Percentiles rank a stretch among this genome's conserved stretches.
These are phyloP conservation scores for Ramphastos sulfuratus DNA, from an alignment of 2,113 vertebrate genomes.

Conservation along the genomic window DNA sequence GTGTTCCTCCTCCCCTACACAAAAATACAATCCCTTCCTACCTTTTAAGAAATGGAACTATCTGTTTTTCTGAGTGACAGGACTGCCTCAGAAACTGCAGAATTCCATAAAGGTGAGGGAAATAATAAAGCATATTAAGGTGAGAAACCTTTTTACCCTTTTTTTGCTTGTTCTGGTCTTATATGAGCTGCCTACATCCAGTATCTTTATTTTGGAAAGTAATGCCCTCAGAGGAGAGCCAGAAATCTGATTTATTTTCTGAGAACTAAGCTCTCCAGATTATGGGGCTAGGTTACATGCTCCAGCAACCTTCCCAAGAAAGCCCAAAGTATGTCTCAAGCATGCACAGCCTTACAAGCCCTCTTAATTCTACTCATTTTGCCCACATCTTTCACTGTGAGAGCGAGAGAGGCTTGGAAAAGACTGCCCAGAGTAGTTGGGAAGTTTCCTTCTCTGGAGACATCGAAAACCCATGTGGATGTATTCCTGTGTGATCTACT, in stretches of 20 bases:
- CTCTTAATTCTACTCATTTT: not conserved
- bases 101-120: not conserved
- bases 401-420: too few species aligned
- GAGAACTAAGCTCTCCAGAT: not conserved
- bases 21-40: not conserved
- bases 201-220: not conserved
- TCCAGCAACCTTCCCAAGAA: not conserved
- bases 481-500: too few species aligned
- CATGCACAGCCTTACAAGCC: accelerated
- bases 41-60: not conserved
- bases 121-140: not conserved
- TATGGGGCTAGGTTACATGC: not conserved
- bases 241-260: not conserved
- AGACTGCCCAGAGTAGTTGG: too few species aligned
- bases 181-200: not conserved
- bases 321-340: not conserved
- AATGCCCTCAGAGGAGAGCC: not conserved
- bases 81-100: not conserved
- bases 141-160: not conserved
- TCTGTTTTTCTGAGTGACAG: not conserved
- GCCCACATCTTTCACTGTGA: not conserved
- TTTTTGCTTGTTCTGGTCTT: not conserved
- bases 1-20: not conserved
- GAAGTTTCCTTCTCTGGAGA: too few species aligned
- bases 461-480: too few species aligned